Conservation (phyloP, 2,888 invertebrate genomes). For the Sabatieria punctata region DNA sequence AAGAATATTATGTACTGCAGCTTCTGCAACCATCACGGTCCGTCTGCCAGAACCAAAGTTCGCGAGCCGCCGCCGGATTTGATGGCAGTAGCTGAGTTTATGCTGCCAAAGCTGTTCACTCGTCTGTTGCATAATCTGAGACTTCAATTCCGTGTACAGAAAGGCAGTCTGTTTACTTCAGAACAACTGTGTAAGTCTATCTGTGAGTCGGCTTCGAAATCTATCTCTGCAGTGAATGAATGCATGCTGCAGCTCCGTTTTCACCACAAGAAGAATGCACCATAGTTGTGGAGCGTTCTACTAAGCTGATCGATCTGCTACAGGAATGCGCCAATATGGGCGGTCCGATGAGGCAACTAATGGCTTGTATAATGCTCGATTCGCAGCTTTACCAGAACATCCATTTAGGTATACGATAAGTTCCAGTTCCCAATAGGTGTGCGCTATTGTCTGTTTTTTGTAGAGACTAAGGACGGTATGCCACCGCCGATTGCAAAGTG, state of each 20-base stretch:
- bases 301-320: constrained; percentile 60
- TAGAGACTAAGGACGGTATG: too few species aligned
- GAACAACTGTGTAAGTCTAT: too few species aligned
- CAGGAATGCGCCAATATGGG: constrained; percentile 91
- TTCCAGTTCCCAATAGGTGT: too few species aligned
- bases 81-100: constrained; percentile 72
- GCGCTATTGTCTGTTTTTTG: too few species aligned
- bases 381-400: constrained; percentile 46
- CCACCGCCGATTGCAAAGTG: too few species aligned
- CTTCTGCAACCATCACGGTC: constrained; percentile 82
- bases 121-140: constrained; percentile 31
- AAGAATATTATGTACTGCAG: constrained; percentile 36
- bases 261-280: too few species aligned
- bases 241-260: too few species aligned
- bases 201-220: too few species aligned
- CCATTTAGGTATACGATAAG: too few species aligned
- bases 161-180: too few species aligned
- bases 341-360: constrained; percentile 77
- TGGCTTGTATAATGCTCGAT: constrained; percentile 75
- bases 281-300: too few species aligned
- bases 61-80: constrained; percentile 58
- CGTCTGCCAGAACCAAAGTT: constrained; percentile 53
- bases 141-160: constrained; percentile 66
- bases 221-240: too few species aligned
- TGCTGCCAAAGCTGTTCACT: constrained; percentile 52